These are phyloP conservation scores for Tychaedon coryphoeus DNA, from an alignment of 2,113 vertebrate species.

Conservation along the genomic window DNA sequence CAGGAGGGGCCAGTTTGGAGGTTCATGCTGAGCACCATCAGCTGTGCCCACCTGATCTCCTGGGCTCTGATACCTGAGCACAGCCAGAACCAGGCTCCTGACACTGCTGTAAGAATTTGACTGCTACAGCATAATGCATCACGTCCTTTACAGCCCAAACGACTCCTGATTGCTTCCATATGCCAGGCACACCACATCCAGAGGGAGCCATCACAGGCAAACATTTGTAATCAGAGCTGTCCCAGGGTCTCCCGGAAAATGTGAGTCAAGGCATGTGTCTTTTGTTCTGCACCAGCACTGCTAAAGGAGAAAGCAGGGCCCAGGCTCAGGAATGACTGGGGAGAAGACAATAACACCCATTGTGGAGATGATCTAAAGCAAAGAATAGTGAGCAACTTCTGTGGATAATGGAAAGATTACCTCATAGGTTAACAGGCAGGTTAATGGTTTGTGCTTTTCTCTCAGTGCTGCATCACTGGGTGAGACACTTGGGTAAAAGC, in stretches of 20 bases:
- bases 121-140: neutral
- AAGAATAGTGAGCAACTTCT: neutral
- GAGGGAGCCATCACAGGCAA: conserved; percentile 31
- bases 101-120: neutral
- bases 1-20: rapidly evolving
- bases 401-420: neutral
- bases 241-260: neutral
- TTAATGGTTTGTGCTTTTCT: neutral
- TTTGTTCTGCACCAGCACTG: conserved; percentile 12
- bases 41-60: neutral
- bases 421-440: conserved; percentile 51
- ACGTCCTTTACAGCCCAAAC: neutral
- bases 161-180: conserved; percentile 57
- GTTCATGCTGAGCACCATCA: neutral
- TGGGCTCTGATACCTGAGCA: neutral
- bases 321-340: neutral
- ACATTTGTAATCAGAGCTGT: conserved; percentile 32
- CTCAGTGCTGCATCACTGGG: neutral
- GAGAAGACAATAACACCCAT: conserved; percentile 16
- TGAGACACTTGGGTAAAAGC: neutral
- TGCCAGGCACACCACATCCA: neutral
- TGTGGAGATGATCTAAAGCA: neutral
- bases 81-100: neutral
- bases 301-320: neutral
- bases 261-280: conserved; percentile 4